These are phyloP conservation scores for Sceloporus undulatus DNA, from an alignment of 2,113 vertebrate genomes.

Conservation along the genomic window DNA sequence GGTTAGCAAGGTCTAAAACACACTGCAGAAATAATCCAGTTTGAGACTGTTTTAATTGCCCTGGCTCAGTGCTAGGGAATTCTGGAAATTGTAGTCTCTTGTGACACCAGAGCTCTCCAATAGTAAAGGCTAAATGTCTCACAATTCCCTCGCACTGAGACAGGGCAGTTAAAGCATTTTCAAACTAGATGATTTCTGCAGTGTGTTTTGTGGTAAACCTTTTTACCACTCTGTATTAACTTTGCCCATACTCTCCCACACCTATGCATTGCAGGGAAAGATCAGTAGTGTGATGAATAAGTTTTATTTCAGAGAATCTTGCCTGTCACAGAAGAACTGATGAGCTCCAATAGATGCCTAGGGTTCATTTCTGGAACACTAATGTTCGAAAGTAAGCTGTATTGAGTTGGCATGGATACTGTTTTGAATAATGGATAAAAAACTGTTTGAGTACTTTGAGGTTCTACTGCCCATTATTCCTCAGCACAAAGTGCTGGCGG, in stretches of 20 bases:
- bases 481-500: background rate
- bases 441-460: background rate
- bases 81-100: no score
- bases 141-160: no score
- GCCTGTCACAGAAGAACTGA: background rate
- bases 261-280: background rate
- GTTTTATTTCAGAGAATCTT: background rate
- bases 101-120: no score
- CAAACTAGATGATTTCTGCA: no score
- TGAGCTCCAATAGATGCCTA: background rate
- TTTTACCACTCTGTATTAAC: background rate
- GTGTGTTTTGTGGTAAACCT: background rate
- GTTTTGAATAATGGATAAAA: constrained; percentile 9
- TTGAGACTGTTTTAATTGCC: no score
- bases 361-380: background rate
- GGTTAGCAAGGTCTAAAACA: background rate
- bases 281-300: background rate
- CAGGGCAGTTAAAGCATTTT: no score
- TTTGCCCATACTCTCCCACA: background rate
- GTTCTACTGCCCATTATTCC: constrained; percentile 9
- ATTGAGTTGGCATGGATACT: constrained; percentile 2
- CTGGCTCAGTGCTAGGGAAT: no score
- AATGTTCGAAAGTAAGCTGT: background rate
- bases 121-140: no score
- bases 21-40: no score